These are phyloP conservation scores for Chelon auratus DNA, from an alignment of 2,797 vertebrate genomes.

Conservation along the genomic window DNA sequence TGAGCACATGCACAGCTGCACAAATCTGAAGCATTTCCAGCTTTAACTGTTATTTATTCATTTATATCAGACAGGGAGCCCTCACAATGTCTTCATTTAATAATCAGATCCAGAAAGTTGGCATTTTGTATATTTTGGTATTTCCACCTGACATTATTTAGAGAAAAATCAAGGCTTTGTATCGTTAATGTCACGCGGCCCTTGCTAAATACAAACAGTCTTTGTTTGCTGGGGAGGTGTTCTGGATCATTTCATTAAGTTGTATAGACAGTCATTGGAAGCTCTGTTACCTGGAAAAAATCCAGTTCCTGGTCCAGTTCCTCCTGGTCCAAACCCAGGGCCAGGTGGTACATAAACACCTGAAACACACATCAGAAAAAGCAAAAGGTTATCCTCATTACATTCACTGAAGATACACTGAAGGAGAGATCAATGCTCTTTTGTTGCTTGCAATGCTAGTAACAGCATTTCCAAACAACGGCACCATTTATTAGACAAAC, in stretches of 20 bases:
- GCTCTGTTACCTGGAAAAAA: conserved; percentile 80
- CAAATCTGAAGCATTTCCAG: too few species aligned
- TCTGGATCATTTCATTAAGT: conserved; percentile 30
- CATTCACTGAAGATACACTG: too few species aligned
- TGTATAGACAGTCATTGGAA: conserved; percentile 36
- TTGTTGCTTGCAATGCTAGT: not conserved
- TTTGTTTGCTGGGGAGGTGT: conserved; percentile 37
- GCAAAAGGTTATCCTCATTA: conserved; percentile 17
- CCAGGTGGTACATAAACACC: conserved; percentile 84
- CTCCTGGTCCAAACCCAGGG: conserved; percentile 72
- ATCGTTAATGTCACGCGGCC: not conserved
- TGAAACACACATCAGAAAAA: conserved; percentile 68
- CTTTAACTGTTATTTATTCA: too few species aligned
- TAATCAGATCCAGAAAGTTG: not conserved
- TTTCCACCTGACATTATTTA: not conserved
- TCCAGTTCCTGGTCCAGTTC: conserved; percentile 68
- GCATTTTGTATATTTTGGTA: not conserved
- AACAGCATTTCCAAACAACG: conserved; percentile 57
- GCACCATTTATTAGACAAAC: conserved; percentile 61
- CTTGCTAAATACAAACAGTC: conserved; percentile 38
- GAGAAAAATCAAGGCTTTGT: not conserved
- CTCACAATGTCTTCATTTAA: not conserved
- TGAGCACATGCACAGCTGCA: too few species aligned
- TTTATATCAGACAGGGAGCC: not conserved
- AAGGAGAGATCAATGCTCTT: conserved; percentile 1